These are phyloP conservation scores for Bagarius yarrelli DNA, from an alignment of 2,113 vertebrate species.

Conservation along the genomic window DNA sequence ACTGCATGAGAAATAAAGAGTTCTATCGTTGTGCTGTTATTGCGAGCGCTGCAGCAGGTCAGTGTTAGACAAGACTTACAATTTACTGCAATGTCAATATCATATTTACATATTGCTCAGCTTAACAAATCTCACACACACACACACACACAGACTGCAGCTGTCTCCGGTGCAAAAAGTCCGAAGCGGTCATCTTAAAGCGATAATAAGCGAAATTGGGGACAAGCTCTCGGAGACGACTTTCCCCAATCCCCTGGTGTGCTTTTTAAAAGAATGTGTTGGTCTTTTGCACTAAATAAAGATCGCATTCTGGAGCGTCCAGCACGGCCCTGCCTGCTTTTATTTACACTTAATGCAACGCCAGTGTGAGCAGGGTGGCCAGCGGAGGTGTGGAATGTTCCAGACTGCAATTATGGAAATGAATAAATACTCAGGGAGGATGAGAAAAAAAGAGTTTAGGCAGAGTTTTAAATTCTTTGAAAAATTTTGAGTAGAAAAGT, in stretches of 20 bases:
- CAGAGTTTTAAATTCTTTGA: neutral
- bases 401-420: conserved; percentile 7
- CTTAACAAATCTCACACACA: neutral
- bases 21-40: neutral
- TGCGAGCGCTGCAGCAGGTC: conserved; percentile 7
- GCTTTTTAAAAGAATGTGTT: neutral
- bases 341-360: neutral
- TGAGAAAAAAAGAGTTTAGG: neutral
- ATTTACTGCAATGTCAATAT: conserved; percentile 7
- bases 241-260: neutral
- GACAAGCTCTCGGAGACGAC: neutral
- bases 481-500: neutral
- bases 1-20: neutral
- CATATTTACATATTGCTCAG: conserved; percentile 21
- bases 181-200: neutral
- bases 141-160: neutral
- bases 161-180: neutral
- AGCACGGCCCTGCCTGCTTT: neutral
- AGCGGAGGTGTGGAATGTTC: neutral
- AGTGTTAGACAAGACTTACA: neutral
- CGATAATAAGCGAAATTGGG: conserved; percentile 7
- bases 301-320: neutral
- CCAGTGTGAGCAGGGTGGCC: neutral
- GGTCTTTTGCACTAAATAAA: conserved; percentile 13
- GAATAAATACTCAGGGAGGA: neutral